These are phyloP conservation scores for Vidua chalybeata DNA, from an alignment of 2,113 vertebrate genomes.

Conservation along the genomic window DNA sequence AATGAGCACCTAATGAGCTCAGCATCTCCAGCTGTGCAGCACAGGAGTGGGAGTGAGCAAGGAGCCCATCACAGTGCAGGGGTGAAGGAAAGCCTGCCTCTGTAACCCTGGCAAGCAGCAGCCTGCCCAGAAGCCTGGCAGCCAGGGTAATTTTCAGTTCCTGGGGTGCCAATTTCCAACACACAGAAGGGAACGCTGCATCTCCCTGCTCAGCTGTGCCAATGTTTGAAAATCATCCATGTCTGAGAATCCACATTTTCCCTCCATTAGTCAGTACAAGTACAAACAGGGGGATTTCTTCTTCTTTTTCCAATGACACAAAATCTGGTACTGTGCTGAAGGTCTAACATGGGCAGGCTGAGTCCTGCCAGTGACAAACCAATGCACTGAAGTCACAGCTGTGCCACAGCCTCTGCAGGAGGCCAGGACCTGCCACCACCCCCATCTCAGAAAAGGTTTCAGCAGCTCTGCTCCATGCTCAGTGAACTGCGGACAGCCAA, in stretches of 20 bases:
- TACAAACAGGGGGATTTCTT: background rate
- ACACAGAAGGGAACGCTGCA: background rate
- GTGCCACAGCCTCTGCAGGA: background rate
- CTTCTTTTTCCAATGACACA: background rate
- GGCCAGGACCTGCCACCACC: background rate
- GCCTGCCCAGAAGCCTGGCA: background rate
- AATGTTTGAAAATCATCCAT: background rate
- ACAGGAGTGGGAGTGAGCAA: background rate
- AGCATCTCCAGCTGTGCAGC: background rate
- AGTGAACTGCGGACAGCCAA: background rate
- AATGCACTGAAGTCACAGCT: background rate
- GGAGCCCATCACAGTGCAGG: accelerated
- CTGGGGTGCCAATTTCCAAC: conserved; percentile 19
- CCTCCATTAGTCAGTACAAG: background rate
- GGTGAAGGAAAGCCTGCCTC: background rate
- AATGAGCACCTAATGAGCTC: background rate
- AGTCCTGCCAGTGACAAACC: background rate
- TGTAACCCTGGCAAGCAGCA: background rate
- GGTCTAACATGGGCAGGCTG: background rate
- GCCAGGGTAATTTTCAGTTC: background rate
- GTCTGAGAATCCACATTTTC: background rate
- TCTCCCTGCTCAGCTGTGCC: conserved; percentile 29
- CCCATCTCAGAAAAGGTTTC: background rate
- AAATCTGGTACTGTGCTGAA: background rate
- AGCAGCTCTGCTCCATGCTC: background rate